Percentiles rank a stretch among this genome's conserved stretches.
Conservation (phyloP, 2,888 invertebrate species). For the Clanis bilineata region DNA sequence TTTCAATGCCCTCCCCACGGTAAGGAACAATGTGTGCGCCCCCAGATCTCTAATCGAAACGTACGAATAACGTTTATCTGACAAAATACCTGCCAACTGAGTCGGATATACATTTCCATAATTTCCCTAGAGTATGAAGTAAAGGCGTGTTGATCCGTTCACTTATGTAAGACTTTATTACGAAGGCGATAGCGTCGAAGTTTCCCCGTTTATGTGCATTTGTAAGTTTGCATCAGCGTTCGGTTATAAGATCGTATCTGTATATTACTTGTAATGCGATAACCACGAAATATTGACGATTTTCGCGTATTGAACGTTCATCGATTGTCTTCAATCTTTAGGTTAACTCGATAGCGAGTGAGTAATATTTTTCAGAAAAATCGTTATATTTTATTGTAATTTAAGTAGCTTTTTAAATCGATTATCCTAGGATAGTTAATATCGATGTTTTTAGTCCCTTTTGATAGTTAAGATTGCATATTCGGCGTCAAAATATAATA, state of each 20-base stretch:
- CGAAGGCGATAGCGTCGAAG: not conserved
- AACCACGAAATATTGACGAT: slow-evolving; percentile 33
- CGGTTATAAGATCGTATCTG: slow-evolving; percentile 26
- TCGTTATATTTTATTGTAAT: too few relatives aligned
- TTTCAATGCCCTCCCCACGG: not conserved
- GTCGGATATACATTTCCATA: slow-evolving; percentile 52
- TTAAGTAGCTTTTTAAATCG: too few relatives aligned
- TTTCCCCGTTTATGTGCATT: not conserved
- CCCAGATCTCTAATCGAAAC: slow-evolving; percentile 39
- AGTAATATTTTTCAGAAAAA: too few relatives aligned
- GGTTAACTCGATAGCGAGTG: too few relatives aligned
- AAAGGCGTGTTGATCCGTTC: not conserved
- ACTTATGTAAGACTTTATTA: not conserved
- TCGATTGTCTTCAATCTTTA: not conserved
- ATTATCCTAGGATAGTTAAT: too few relatives aligned
- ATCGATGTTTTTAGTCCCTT: too few relatives aligned
- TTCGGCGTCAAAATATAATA: too few relatives aligned
- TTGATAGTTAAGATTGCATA: too few relatives aligned
- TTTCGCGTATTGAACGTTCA: slow-evolving; percentile 35
- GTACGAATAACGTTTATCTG: slow-evolving; percentile 56
- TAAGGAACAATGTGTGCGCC: not conserved
- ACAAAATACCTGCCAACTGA: slow-evolving; percentile 56
- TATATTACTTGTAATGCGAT: slow-evolving; percentile 52
- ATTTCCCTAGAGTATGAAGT: slow-evolving; percentile 48
- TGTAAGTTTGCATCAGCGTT: not conserved